phyloP scores from a whole-genome alignment of 1,140 invertebrate species.

The Achroia grisella region DNA sequence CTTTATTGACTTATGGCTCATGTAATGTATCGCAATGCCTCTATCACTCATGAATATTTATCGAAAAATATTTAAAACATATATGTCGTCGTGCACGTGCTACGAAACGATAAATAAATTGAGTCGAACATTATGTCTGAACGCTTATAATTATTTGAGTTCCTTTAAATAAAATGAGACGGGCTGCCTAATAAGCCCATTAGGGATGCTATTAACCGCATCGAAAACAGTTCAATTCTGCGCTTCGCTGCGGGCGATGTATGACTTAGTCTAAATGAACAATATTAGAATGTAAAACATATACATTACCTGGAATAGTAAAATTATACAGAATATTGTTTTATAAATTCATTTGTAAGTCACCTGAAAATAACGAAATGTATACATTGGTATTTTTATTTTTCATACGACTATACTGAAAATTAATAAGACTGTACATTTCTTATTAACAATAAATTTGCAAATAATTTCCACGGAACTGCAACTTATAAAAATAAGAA shows the following conservation, averaged over 20 bases:
- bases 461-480: too few species aligned
- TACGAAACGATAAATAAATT: constrained; percentile 63
- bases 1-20: constrained; percentile 61
- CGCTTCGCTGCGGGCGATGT: constrained; percentile 35
- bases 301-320: too few species aligned
- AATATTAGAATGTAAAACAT: not conserved
- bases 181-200: constrained; percentile 50
- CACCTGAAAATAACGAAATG: too few species aligned
- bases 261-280: constrained; percentile 26
- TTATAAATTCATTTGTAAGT: too few species aligned
- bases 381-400: too few species aligned
- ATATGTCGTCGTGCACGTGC: constrained; percentile 25
- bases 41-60: constrained; percentile 71
- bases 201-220: constrained; percentile 43
- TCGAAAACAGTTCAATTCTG: constrained; percentile 27
- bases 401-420: too few species aligned
- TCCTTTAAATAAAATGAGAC: constrained; percentile 50
- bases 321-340: too few species aligned
- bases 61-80: constrained; percentile 52
- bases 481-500: too few species aligned
- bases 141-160: constrained; percentile 60
- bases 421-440: too few species aligned
- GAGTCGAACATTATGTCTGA: constrained; percentile 43
- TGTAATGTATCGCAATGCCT: constrained; percentile 66
- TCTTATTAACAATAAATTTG: too few species aligned